A percentile compares a stretch with the other conserved stretches of the same genome.
Conservation (phyloP, 92 coral and sea anemone species). For the Heliopora coerulea region DNA sequence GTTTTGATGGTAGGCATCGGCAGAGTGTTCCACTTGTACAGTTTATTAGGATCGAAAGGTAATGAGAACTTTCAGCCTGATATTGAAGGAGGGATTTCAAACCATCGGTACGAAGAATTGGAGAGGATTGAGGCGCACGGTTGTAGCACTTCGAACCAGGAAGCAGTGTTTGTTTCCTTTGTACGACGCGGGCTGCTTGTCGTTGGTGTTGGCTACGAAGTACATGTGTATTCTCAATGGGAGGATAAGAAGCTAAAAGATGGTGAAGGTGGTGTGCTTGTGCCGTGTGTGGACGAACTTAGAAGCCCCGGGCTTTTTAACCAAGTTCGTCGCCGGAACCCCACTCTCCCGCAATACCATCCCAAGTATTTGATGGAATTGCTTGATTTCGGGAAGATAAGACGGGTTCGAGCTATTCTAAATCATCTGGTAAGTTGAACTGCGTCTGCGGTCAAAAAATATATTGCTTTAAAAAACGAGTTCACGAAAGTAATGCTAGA, state of each 20-base stretch:
- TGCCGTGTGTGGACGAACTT: constrained; percentile 62
- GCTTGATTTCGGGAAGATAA: constrained; percentile 93
- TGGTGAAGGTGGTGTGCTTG: constrained; percentile 32
- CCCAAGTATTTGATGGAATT: constrained; percentile 97
- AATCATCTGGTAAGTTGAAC: constrained; percentile 85
- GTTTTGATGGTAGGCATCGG: constrained; percentile 79
- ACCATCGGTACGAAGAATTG: constrained; percentile 23
- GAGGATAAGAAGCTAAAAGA: constrained; percentile 46
- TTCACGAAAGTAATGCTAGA: too few relatives aligned
- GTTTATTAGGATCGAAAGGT: constrained; percentile 1
- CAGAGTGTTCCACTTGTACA: constrained; percentile 62
- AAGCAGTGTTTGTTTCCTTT: constrained; percentile 62
- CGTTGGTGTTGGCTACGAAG: constrained; percentile 94
- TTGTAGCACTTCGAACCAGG: constrained; percentile 4
- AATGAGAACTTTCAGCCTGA: neutral
- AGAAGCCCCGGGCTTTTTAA: constrained; percentile 87
- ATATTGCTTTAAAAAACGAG: too few relatives aligned
- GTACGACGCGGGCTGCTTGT: constrained; percentile 90
- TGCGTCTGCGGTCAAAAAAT: too few relatives aligned
- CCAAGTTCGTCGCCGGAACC: constrained; percentile 81
- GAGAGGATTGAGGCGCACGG: constrained; percentile 9
- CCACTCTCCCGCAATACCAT: constrained; percentile 93
- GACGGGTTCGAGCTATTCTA: constrained; percentile 89
- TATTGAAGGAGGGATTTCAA: neutral
- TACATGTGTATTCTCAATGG: constrained; percentile 99